Conservation (phyloP, 2,888 invertebrate genomes). For the Ctena decussata region DNA sequence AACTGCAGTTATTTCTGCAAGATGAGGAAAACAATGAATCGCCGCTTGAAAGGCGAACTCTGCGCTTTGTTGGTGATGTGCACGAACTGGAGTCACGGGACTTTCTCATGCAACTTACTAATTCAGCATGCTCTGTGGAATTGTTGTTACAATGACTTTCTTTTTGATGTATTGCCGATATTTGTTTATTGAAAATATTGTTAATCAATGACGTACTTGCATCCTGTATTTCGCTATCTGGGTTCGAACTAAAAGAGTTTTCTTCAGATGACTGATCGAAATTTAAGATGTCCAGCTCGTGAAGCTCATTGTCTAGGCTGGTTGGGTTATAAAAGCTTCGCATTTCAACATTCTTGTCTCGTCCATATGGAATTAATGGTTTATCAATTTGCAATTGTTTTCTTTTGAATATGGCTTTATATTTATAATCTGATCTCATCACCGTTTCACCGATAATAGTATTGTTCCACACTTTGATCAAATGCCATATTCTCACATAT, state of each 20-base stretch:
- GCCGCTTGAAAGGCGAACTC: neutral
- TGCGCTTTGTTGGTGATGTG: neutral
- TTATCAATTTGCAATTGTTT: neutral
- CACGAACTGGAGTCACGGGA: neutral
- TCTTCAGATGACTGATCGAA: neutral
- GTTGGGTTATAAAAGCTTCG: neutral
- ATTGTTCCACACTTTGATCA: conserved; percentile 26
- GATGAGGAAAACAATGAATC: neutral
- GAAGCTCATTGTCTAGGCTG: neutral
- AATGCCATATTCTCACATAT: conserved; percentile 22
- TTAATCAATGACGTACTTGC: neutral
- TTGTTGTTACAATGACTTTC: neutral
- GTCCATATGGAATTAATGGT: neutral
- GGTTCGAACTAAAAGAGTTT: neutral
- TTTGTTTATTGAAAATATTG: neutral
- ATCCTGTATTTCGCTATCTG: neutral
- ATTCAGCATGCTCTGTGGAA: neutral
- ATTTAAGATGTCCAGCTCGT: neutral
- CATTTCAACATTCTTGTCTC: neutral
- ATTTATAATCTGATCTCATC: neutral
- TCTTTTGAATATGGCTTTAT: neutral
- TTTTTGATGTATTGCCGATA: neutral
- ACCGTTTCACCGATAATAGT: conserved; percentile 30
- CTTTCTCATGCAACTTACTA: neutral
- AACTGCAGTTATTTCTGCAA: neutral